Conservation (phyloP, 2,797 vertebrate genomes). For the Periparus ater region DNA sequence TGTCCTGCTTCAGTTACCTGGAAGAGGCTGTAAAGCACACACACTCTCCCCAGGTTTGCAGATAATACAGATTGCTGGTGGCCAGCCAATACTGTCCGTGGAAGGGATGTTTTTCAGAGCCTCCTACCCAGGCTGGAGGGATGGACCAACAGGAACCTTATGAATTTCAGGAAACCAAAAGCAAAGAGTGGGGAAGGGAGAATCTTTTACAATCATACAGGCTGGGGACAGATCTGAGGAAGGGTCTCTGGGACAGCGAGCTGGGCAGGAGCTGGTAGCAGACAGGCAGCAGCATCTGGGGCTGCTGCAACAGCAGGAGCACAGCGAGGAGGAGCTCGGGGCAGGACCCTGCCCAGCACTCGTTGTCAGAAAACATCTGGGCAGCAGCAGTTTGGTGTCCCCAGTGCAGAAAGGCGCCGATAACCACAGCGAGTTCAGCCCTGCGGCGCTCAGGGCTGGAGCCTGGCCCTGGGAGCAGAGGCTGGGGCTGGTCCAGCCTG, state of each 20-base stretch:
- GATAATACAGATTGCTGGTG: not conserved
- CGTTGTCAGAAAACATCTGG: not conserved
- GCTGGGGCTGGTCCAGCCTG: not conserved
- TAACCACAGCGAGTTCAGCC: fast-evolving
- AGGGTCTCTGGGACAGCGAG: fast-evolving
- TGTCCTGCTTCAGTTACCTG: not conserved
- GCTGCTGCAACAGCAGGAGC: not conserved
- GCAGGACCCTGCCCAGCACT: not conserved
- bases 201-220: not conserved
- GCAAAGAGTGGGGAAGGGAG: not conserved
- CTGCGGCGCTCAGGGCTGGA: not conserved
- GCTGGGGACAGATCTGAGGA: not conserved
- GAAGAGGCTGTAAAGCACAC: not conserved
- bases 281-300: not conserved
- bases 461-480: not conserved
- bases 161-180: not conserved
- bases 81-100: not conserved
- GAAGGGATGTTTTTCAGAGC: not conserved
- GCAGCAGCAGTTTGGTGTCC: not conserved
- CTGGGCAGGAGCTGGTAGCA: not conserved
- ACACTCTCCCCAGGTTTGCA: not conserved
- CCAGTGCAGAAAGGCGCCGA: fast-evolving
- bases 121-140: not conserved
- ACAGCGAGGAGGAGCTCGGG: fast-evolving
- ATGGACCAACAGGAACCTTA: not conserved